A percentile compares a stretch with the other conserved stretches of the same genome.
Conservation (phyloP, 2,797 vertebrate genomes). For the Crocodylus rhombifer region DNA sequence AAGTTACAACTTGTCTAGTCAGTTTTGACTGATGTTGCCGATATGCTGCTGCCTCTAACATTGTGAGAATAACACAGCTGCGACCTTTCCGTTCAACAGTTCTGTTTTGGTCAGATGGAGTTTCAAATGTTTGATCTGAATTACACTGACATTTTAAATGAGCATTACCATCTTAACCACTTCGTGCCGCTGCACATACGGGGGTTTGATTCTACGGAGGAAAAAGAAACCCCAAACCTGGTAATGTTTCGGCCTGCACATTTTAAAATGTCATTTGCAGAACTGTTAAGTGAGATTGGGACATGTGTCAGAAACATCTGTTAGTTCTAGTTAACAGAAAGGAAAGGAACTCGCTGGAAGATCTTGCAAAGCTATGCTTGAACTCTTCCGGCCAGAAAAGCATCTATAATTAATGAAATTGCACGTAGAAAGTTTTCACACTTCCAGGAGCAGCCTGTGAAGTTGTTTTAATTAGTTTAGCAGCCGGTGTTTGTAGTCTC, state of each 20-base stretch:
- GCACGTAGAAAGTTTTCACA: slow-evolving; percentile 79
- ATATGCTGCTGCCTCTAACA: slow-evolving; percentile 37
- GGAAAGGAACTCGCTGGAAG: slow-evolving; percentile 54
- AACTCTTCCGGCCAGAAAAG: slow-evolving; percentile 73
- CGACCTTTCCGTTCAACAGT: slow-evolving; percentile 72
- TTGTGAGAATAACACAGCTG: slow-evolving; percentile 78
- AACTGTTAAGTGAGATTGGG: slow-evolving; percentile 74
- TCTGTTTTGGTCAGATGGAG: slow-evolving; percentile 66
- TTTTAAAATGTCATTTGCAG: slow-evolving; percentile 79
- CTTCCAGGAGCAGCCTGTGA: slow-evolving; percentile 72
- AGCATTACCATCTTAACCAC: slow-evolving; percentile 56
- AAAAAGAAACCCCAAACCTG: neutral
- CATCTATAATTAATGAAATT: slow-evolving; percentile 79
- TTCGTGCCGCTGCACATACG: slow-evolving; percentile 47
- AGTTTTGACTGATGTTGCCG: slow-evolving; percentile 67
- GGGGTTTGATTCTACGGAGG: slow-evolving; percentile 38
- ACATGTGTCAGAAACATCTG: slow-evolving; percentile 79
- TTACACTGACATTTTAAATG: slow-evolving; percentile 75
- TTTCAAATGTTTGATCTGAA: slow-evolving; percentile 74
- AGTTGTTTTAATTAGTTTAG: slow-evolving; percentile 81
- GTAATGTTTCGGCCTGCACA: slow-evolving; percentile 69
- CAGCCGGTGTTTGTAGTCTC: slow-evolving; percentile 61
- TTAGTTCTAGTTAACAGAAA: slow-evolving; percentile 77
- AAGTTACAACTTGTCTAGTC: slow-evolving; percentile 64
- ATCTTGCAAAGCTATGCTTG: slow-evolving; percentile 62